Evolutionary conservation across 2,797 vertebrate species (phyloP).

Genomic region (Discoglossus pictus): DNA sequence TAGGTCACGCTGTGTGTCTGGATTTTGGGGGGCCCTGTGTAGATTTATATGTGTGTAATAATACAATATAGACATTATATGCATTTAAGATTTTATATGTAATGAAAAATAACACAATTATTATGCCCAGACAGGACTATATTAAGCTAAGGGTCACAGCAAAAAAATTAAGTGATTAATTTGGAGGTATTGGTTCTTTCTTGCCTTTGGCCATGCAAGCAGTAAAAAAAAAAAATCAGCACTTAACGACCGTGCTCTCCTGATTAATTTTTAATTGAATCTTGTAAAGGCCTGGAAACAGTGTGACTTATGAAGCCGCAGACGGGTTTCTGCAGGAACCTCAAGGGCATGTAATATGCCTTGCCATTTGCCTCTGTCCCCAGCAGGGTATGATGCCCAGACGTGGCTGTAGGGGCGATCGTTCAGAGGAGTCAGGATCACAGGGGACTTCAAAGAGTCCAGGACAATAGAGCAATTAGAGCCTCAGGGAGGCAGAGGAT

Average conservation of each 20-base stretch:
- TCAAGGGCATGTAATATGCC: constrained; percentile 44
- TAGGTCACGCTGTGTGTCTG: constrained; percentile 23
- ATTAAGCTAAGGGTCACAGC: constrained; percentile 42
- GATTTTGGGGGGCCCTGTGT: constrained; percentile 7
- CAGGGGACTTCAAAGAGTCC: constrained; percentile 58
- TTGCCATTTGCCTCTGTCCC: constrained; percentile 51
- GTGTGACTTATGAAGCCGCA: constrained; percentile 61
- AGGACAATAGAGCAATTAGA: constrained; percentile 43
- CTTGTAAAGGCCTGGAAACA: constrained; percentile 70
- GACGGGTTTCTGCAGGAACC: constrained; percentile 55
- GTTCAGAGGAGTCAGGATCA: constrained; percentile 28
- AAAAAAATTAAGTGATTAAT: constrained; percentile 69
- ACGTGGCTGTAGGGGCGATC: constrained; percentile 36
- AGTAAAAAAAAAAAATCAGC: constrained; percentile 59
- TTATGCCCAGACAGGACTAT: constrained; percentile 26
- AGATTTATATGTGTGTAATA: constrained; percentile 25
- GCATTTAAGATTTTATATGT: constrained; percentile 14
- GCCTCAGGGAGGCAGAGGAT: constrained; percentile 10
- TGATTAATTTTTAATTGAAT: constrained; percentile 71
- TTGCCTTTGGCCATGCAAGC: constrained; percentile 67
- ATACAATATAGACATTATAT: constrained; percentile 11
- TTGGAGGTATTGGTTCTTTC: constrained; percentile 60
- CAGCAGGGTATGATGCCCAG: constrained; percentile 49
- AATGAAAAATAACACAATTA: constrained; percentile 34
- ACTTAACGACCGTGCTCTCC: constrained; percentile 63